Evolutionary conservation across 1,140 invertebrate genomes (phyloP), one percentile per base, ranked within the genome.

Genomic region (Pissodes strobi): DNA sequence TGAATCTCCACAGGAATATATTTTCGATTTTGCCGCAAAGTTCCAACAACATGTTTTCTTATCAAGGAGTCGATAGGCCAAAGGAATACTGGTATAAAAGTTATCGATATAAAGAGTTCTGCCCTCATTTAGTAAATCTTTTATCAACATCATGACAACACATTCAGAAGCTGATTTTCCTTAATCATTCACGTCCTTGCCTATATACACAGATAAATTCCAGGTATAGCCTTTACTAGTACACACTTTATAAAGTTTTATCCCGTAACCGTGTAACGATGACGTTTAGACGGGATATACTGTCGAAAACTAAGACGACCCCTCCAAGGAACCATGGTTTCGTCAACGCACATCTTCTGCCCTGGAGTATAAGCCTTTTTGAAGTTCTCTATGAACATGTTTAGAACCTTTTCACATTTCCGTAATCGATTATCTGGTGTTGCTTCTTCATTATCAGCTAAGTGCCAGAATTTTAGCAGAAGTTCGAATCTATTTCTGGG

Each of bases 291-390:
- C 30, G 68, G 61, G 30, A 73, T 58, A 49, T 77, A 74, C 59
- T 77, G 72, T n/a, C 64, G 41, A 59, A 78, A 76, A 34, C 61
- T 57, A 2, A 76, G 63, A 18, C 71, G 19, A 21, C 76, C 72
- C 61, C 70, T 66, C 53, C 65, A 78, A 37, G 70, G 69, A 41
- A 78, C 51, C 72, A 75, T 71, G n/a, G 69, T 69, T 57, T 78
- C 69, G 66, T 77, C 70, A 37, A 73, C 56, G 27, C 41, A 71
- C 55, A 67, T 71, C 65, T 45, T 71, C 59, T 71, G 52, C 2
- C 15, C 67, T 63, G 39, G 76, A 63, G 56, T 64, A 39, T 41
- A 60, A 10, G 23, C 21, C 6, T 71, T 65, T 34, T 22, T 27
- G 59, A 76, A 77, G 21, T 37, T 52, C 27, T 30, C 17, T 12